Percentiles rank a stretch among this genome's conserved stretches.
Conservation (phyloP, 1,140 invertebrate genomes). For the Plectrocnemia conspersa region DNA sequence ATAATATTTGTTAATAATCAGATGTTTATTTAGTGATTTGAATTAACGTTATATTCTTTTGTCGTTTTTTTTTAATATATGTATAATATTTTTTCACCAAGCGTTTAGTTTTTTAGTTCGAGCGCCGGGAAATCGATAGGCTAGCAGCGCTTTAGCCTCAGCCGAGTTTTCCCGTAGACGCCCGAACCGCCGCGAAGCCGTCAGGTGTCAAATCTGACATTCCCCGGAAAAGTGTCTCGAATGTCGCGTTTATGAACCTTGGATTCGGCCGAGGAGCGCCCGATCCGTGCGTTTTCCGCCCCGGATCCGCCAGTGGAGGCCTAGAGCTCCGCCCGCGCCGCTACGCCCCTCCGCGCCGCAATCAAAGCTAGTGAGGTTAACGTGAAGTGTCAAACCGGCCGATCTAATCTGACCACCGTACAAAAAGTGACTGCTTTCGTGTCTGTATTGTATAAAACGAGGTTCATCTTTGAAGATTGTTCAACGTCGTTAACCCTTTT, state of each 20-base stretch:
- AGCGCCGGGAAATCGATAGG: slow-evolving; percentile 28
- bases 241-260: background rate
- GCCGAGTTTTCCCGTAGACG: slow-evolving; percentile 9
- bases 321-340: background rate
- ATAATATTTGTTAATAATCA: too few species aligned
- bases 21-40: too few species aligned
- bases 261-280: background rate
- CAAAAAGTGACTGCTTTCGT: background rate
- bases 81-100: too few species aligned
- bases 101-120: too few species aligned
- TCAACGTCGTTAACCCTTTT: background rate
- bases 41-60: too few species aligned
- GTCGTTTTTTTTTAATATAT: too few species aligned
- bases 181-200: slow-evolving; percentile 17
- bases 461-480: background rate
- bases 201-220: slow-evolving; percentile 36
- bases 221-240: slow-evolving; percentile 20
- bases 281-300: background rate
- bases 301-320: background rate
- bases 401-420: slow-evolving; percentile 3
- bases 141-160: too few species aligned
- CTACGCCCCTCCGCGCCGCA: background rate
- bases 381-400: slow-evolving; percentile 27
- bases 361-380: slow-evolving; percentile 24
- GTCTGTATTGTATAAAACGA: background rate